A percentile compares a stretch with the other conserved stretches of the same genome.
These are phyloP conservation scores for Nestor notabilis DNA, from an alignment of 2,113 vertebrate species.

Conservation along the genomic window DNA sequence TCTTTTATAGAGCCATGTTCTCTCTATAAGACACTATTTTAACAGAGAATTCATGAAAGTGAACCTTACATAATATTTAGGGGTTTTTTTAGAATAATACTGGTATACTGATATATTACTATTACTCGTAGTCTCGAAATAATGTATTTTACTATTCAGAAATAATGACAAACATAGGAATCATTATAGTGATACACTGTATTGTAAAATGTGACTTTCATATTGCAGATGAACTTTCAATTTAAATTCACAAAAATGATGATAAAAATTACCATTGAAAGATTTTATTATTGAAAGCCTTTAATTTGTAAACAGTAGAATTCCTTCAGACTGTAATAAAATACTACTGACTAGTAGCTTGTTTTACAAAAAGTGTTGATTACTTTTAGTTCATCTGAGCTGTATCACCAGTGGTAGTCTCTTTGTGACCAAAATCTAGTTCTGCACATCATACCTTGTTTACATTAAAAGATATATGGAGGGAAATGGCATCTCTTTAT, in stretches of 20 bases:
- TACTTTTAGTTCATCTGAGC: neutral
- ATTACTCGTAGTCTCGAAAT: neutral
- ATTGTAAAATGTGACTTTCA: neutral
- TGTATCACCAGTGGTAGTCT: neutral
- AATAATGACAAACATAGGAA: neutral
- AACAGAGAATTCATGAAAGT: neutral
- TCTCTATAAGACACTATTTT: neutral
- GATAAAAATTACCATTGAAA: neutral
- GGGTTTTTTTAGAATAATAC: neutral
- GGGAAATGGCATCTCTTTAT: neutral
- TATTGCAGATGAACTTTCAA: neutral
- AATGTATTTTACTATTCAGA: neutral
- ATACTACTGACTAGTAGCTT: neutral
- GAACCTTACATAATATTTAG: neutral
- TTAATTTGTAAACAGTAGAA: neutral
- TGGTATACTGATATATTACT: neutral
- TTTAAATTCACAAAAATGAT: neutral
- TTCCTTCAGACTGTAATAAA: neutral
- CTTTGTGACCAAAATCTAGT: neutral
- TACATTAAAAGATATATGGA: neutral
- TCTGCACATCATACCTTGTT: neutral
- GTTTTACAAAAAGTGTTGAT: neutral
- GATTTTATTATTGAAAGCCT: neutral
- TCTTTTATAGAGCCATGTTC: neutral
- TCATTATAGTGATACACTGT: neutral